phyloP scores from a whole-genome alignment of 2,888 invertebrate genomes.

The Subacronicta megacephala region DNA sequence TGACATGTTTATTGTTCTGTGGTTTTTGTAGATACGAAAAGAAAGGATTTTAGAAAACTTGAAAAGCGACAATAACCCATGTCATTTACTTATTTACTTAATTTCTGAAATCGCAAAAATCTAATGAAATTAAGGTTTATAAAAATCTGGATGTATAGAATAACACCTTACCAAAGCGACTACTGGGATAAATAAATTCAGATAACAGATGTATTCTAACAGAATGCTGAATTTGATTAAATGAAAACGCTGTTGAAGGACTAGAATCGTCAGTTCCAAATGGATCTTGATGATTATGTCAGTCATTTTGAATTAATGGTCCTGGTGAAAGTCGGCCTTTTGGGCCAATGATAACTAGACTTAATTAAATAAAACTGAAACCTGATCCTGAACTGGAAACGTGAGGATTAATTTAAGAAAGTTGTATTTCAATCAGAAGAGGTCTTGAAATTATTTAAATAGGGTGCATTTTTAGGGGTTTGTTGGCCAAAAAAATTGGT shows the following conservation, averaged over 20 bases:
- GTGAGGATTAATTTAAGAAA: constrained; percentile 26
- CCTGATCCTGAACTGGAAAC: constrained; percentile 30
- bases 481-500: too few species aligned
- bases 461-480: too few species aligned
- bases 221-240: constrained; percentile 27
- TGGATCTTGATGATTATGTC: constrained; percentile 34
- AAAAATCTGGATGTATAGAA: constrained; percentile 10
- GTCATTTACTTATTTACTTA: too few species aligned
- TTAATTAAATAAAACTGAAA: constrained; percentile 27
- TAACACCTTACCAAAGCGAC: constrained; percentile 1
- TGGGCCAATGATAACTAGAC: constrained; percentile 29
- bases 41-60: too few species aligned
- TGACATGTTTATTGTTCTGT: too few species aligned
- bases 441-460: constrained; percentile 9
- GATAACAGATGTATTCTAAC: constrained; percentile 23
- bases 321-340: not conserved
- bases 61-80: too few species aligned
- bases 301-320: constrained; percentile 33
- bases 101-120: too few species aligned
- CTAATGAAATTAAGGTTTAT: not conserved
- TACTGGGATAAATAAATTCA: constrained; percentile 18
- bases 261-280: constrained; percentile 17
- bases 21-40: too few species aligned
- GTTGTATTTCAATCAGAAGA: constrained; percentile 14
- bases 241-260: constrained; percentile 19